Conservation (phyloP, 2,888 invertebrate species). For the Heliconius cydno region DNA sequence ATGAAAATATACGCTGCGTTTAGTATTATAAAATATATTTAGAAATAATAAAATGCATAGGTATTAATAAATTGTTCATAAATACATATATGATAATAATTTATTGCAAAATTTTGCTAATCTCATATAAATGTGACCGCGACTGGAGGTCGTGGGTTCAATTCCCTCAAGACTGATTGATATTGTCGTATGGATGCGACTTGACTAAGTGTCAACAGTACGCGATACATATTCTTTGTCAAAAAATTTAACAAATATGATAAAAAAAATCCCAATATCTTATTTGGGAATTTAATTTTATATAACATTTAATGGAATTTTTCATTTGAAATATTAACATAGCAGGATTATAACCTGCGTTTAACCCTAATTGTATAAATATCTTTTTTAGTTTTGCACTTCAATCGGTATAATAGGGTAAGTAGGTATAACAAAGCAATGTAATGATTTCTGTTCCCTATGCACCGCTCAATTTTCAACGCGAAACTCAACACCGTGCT, state of each 20-base stretch:
- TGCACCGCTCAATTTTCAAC: too few relatives aligned
- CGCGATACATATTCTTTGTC: background rate
- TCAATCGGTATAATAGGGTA: too few relatives aligned
- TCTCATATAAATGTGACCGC: conserved; percentile 8
- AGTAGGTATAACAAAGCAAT: too few relatives aligned
- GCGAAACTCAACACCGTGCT: too few relatives aligned
- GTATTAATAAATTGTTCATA: conserved; percentile 13
- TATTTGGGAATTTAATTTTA: too few relatives aligned
- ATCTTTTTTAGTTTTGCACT: too few relatives aligned
- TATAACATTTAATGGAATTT: too few relatives aligned
- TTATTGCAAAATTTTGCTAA: conserved; percentile 21
- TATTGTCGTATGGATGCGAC: background rate
- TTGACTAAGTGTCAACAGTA: background rate
- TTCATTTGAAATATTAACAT: too few relatives aligned
- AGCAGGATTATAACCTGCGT: too few relatives aligned
- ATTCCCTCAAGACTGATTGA: conserved; percentile 9
- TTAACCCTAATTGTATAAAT: too few relatives aligned
- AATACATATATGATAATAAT: background rate
- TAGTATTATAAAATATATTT: background rate
- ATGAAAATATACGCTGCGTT: background rate
- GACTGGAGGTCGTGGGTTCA: conserved; percentile 6
- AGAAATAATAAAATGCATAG: conserved; percentile 19
- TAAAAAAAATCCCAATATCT: background rate
- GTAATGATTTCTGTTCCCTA: too few relatives aligned
- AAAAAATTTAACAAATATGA: background rate